Evolutionary conservation across 2,888 invertebrate genomes (phyloP).

Genomic region (Mythimna loreyi): DNA sequence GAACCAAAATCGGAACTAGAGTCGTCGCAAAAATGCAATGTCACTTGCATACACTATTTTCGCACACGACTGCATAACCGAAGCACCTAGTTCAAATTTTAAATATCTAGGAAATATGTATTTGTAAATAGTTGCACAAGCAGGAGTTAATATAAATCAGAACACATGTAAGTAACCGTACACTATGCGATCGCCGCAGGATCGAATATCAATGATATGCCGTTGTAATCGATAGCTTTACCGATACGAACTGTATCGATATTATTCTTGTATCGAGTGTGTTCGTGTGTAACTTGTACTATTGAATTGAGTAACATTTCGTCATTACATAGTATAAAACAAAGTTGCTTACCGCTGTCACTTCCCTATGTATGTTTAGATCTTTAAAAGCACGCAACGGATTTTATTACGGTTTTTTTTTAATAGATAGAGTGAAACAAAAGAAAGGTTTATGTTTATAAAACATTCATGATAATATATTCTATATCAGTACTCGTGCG

Average conservation of each 20-base stretch:
- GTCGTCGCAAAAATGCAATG: neutral
- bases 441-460: too few species aligned
- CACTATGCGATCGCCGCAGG: slow-evolving; percentile 63
- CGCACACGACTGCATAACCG: slow-evolving; percentile 33
- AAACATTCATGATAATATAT: too few species aligned
- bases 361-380: too few species aligned
- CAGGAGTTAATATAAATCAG: slow-evolving; percentile 51
- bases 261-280: slow-evolving; percentile 47
- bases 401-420: too few species aligned
- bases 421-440: too few species aligned
- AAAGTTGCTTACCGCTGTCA: too few species aligned
- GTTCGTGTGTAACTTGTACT: slow-evolving; percentile 14
- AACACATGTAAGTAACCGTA: slow-evolving; percentile 65
- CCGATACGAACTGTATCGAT: slow-evolving; percentile 63
- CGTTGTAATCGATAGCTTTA: slow-evolving; percentile 65
- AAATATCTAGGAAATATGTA: slow-evolving; percentile 53
- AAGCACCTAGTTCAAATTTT: slow-evolving; percentile 50
- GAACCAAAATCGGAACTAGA: too few species aligned
- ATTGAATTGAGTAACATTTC: neutral
- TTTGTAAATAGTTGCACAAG: slow-evolving; percentile 39
- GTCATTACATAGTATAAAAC: neutral
- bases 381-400: too few species aligned
- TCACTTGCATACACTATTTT: slow-evolving; percentile 14
- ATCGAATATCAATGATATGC: slow-evolving; percentile 68
- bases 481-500: too few species aligned